These are phyloP conservation scores for Zelleria hepariella DNA, from an alignment of 2,888 invertebrate genomes.

Conservation along the genomic window DNA sequence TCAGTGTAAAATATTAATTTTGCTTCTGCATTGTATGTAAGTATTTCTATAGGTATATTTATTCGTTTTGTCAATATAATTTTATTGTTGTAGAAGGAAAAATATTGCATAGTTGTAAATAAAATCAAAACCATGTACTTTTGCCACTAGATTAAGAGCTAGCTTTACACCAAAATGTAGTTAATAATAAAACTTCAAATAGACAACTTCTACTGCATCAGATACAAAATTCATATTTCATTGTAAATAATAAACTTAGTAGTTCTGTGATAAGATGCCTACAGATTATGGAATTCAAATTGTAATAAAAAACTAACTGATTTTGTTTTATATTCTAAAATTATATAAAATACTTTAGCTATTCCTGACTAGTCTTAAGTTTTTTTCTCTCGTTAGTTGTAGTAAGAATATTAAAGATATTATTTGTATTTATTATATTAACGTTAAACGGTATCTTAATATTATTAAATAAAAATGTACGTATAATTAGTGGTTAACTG, in stretches of 20 bases:
- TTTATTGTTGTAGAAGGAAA: background rate
- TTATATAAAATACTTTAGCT: background rate
- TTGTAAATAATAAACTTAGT: slow-evolving; percentile 51
- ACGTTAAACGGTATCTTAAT: background rate
- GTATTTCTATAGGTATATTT: background rate
- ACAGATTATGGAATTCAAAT: no score
- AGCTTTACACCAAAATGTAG: slow-evolving; percentile 70
- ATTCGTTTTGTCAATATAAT: background rate
- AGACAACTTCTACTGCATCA: background rate
- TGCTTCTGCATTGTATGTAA: slow-evolving; percentile 7
- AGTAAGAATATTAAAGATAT: slow-evolving; percentile 31
- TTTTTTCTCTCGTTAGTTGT: slow-evolving; percentile 33
- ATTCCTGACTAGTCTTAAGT: slow-evolving; percentile 60
- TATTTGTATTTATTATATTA: slow-evolving; percentile 43
- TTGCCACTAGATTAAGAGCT: slow-evolving; percentile 58
- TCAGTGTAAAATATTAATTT: background rate
- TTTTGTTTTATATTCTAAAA: background rate
- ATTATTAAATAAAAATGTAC: background rate
- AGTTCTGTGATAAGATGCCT: slow-evolving; percentile 62
- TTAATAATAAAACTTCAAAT: slow-evolving; percentile 27
- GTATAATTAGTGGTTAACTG: background rate
- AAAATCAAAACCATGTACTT: slow-evolving; percentile 17
- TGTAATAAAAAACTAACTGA: no score
- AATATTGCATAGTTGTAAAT: slow-evolving; percentile 6
- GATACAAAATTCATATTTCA: slow-evolving; percentile 15